A percentile compares a stretch with the other conserved stretches of the same genome.
These are phyloP conservation scores for Mesocentrotus franciscanus DNA, from an alignment of 53 echinoderm and acorn worm genomes.

Conservation along the genomic window DNA sequence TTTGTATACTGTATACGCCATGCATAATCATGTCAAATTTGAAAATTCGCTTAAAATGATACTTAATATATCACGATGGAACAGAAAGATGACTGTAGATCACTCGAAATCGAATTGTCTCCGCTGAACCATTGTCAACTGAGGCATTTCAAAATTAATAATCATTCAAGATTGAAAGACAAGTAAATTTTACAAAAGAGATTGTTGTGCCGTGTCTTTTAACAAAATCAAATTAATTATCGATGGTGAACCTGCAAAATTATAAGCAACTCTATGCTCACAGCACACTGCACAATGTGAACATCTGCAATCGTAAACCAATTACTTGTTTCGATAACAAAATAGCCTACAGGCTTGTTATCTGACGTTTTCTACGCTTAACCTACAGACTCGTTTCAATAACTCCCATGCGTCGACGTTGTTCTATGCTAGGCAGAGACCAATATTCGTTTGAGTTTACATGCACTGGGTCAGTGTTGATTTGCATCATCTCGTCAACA, in stretches of 20 bases:
- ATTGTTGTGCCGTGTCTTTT: background rate
- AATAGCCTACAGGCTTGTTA: background rate
- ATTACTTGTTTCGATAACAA: background rate
- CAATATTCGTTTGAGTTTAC: constrained; percentile 23
- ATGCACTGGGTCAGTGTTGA: background rate
- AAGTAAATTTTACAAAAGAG: background rate
- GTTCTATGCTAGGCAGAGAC: constrained; percentile 28
- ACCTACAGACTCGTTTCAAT: constrained; percentile 56
- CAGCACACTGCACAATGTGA: background rate
- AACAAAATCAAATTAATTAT: background rate
- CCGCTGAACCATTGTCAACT: background rate
- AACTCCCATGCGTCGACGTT: constrained; percentile 55
- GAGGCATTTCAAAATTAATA: background rate
- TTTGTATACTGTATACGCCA: too few relatives aligned
- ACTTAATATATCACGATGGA: background rate
- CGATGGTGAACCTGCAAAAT: background rate
- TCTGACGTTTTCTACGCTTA: background rate
- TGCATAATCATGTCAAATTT: too few relatives aligned
- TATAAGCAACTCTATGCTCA: background rate
- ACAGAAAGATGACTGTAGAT: background rate
- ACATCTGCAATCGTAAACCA: background rate
- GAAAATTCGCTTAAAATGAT: background rate
- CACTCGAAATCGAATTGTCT: background rate
- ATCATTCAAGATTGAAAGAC: constrained; percentile 24
- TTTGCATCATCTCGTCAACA: constrained; percentile 35